Base-by-base conservation (phyloP, 2,888 invertebrate species). In the Slavum lentiscoides region DNA sequence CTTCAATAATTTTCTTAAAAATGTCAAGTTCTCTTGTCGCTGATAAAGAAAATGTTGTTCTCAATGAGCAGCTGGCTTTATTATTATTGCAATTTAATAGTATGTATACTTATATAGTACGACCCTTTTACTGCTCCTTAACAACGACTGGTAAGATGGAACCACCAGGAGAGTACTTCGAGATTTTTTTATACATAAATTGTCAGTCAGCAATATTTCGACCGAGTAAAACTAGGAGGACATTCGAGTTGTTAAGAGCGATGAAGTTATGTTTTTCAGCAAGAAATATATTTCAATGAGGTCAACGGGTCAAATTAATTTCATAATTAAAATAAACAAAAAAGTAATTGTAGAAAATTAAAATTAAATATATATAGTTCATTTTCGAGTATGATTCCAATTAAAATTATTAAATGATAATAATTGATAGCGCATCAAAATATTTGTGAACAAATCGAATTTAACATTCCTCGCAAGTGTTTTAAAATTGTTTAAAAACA, bases 1-100 rank as follows among this genome's bases (percentile, higher is more conserved):
- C 23, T 53, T 13, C 19, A 62, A 62, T 62, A 19, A 30, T 74
- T 74, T 74, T 53, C 30, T 30, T 37, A 55, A 61, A 49, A 61
- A 73, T 23, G 11, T 23, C 73, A 23, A 21, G 61, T 30, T 49
- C 30, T 21, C 1, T 15, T 11, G 43, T n/a, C 39, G 58, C 21
- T 23, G 23, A 53, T 30, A 69, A 19, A 19, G 53, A 53, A 2
- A 30, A 30, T 30, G 30, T 30, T 30, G 30, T 30, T 4, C 68
- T 49, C 53, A 23, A 70, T 58, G 37, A 70, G 37, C 37, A n/a
- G 15, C 37, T 21, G 58, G 7, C 58, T 58, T 58, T 69, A 55
- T 70, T 70, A 15, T 53, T 53, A 53, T 53, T 5, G 15, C 53
- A 5, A 53, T 53, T 5, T 15, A 53, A 53, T 13, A 30, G 13